phyloP scores from a whole-genome alignment of 1,140 invertebrate species.

The Zaprionus ghesquierei region DNA sequence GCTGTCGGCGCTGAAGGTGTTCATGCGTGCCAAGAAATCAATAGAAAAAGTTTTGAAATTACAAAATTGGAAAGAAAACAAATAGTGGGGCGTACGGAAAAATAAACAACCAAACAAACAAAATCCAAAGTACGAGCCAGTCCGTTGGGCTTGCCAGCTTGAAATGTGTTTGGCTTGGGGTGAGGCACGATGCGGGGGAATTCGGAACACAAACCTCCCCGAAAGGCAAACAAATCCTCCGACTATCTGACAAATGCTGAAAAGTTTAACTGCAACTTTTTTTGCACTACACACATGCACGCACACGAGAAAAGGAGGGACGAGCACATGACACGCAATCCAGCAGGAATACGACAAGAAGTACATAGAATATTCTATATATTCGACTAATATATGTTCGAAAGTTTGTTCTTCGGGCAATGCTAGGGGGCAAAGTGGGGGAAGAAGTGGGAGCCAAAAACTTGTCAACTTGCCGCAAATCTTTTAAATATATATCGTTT shows the following conservation, averaged over 20 bases:
- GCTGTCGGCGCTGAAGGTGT: conserved; percentile 76
- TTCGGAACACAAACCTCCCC: conserved; percentile 14
- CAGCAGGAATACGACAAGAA: background rate
- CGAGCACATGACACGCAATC: conserved; percentile 29
- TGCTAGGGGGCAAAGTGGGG: background rate
- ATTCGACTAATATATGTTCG: conserved; percentile 7
- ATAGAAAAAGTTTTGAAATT: conserved; percentile 80
- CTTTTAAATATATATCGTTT: background rate
- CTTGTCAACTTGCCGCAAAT: conserved; percentile 11
- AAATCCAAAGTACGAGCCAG: conserved; percentile 11
- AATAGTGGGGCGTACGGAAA: conserved; percentile 71
- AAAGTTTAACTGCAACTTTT: conserved; percentile 77
- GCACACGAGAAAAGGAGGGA: background rate
- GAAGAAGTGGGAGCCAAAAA: background rate
- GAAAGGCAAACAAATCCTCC: conserved; percentile 76
- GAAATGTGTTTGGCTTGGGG: conserved; percentile 55
- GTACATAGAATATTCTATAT: conserved; percentile 35
- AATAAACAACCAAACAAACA: conserved; percentile 38
- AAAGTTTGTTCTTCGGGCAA: background rate
- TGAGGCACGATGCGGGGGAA: conserved; percentile 21
- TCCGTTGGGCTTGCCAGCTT: conserved; percentile 35
- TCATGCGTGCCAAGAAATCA: conserved; percentile 78
- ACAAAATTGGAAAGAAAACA: conserved; percentile 81
- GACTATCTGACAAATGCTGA: conserved; percentile 76
- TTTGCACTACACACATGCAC: conserved; percentile 13